Percentiles rank a stretch among this genome's conserved stretches.
These are phyloP conservation scores for Prunella fulvescens DNA, from an alignment of 2,113 vertebrate species.

Conservation along the genomic window DNA sequence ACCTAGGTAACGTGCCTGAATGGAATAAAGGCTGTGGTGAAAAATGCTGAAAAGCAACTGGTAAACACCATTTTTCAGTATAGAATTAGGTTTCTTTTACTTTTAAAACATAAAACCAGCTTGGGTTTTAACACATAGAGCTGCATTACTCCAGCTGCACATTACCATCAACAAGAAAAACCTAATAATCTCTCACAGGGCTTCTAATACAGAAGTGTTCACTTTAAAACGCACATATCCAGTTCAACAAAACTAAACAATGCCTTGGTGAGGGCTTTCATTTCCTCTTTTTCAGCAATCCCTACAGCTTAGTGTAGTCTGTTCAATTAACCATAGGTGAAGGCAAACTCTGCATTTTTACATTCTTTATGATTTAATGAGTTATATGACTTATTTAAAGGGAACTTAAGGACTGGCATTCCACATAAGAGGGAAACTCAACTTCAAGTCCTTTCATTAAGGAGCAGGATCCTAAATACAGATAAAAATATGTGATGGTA, in stretches of 20 bases:
- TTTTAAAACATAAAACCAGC: not conserved
- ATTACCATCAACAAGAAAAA: not conserved
- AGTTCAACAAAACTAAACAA: not conserved
- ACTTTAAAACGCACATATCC: accelerated
- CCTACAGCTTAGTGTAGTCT: not conserved
- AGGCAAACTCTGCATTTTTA: not conserved
- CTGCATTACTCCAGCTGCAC: not conserved
- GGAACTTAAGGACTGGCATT: not conserved
- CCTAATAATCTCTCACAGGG: accelerated
- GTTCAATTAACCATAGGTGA: not conserved
- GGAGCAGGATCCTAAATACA: not conserved
- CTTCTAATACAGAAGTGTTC: not conserved
- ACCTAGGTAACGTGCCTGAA: not conserved
- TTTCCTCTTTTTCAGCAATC: not conserved
- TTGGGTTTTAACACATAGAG: not conserved
- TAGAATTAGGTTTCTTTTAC: not conserved
- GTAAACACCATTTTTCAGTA: not conserved
- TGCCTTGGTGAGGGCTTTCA: not conserved
- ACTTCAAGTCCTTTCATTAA: not conserved
- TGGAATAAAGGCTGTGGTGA: not conserved
- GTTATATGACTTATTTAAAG: not conserved
- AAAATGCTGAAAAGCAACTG: not conserved
- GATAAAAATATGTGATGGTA: no score
- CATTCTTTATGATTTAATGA: accelerated
- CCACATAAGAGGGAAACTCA: not conserved